Conservation (phyloP, 2,113 vertebrate genomes). For the Falco punctatus region DNA sequence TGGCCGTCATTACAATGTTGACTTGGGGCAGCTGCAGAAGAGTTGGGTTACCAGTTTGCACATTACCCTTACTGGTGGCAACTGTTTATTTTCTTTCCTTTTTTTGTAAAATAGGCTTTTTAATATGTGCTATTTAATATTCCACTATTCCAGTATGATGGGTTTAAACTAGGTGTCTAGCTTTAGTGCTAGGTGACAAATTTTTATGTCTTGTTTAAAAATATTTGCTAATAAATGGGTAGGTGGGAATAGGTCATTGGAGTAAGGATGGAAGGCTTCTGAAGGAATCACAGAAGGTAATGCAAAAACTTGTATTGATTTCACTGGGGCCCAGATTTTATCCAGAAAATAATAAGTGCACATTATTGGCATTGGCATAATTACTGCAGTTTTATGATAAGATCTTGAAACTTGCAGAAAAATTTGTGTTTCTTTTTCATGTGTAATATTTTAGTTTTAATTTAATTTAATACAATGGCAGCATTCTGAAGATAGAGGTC, state of each 20-base stretch:
- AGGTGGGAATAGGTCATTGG: neutral
- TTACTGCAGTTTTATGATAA: neutral
- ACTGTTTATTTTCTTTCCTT: neutral
- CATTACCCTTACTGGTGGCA: neutral
- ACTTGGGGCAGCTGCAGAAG: neutral
- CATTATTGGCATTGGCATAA: neutral
- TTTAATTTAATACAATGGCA: neutral
- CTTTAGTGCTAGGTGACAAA: neutral
- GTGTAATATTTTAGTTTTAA: neutral
- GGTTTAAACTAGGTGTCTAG: neutral
- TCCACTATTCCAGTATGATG: neutral
- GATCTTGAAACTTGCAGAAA: neutral
- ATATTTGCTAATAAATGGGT: neutral
- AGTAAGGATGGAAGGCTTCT: neutral
- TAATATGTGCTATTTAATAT: neutral
- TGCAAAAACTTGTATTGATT: neutral
- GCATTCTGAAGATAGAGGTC: neutral
- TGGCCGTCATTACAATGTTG: neutral
- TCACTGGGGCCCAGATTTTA: neutral
- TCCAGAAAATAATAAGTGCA: neutral
- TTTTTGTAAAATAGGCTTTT: neutral
- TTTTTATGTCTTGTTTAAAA: neutral
- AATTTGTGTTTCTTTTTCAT: neutral
- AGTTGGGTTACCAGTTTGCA: neutral
- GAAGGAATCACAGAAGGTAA: neutral